Evolutionary conservation across 2,113 vertebrate species (phyloP).

Genomic region (Verasper variegatus): DNA sequence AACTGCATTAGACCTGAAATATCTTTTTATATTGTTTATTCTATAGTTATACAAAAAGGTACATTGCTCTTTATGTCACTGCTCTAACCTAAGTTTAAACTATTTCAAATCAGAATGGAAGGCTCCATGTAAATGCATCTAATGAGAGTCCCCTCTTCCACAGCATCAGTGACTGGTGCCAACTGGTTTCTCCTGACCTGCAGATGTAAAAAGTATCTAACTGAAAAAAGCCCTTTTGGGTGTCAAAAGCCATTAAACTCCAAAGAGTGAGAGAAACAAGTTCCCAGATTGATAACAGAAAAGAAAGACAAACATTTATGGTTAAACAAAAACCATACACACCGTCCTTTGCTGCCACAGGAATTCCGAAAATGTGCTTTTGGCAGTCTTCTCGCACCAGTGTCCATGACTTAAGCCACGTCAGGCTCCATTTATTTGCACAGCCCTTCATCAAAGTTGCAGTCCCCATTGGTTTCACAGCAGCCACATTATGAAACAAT

Average conservation of each 20-base stretch:
- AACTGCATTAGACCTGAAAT: no score
- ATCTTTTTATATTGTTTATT: no score
- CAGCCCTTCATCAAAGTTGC: conserved; percentile 28
- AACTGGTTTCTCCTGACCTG: conserved; percentile 27
- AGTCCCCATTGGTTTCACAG: conserved; percentile 16
- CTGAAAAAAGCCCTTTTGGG: conserved; percentile 36
- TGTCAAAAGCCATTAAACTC: conserved; percentile 35
- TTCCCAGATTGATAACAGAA: neutral
- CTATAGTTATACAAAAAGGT: no score
- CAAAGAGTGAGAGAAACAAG: conserved; percentile 7
- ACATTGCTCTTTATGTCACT: no score
- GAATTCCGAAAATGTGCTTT: conserved; percentile 37
- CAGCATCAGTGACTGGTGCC: conserved; percentile 44
- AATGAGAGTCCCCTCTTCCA: conserved; percentile 35
- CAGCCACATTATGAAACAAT: conserved; percentile 25
- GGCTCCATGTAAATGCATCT: neutral
- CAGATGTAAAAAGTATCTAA: conserved; percentile 12
- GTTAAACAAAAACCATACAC: neutral
- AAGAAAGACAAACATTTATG: neutral
- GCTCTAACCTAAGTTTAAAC: no score
- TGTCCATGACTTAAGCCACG: conserved; percentile 38
- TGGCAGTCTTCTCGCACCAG: conserved; percentile 20
- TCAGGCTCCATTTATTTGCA: conserved; percentile 22
- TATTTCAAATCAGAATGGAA: no score
- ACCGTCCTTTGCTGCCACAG: neutral